Percentiles rank a stretch among this genome's conserved stretches.
These are phyloP conservation scores for Panulirus ornatus DNA, from an alignment of 1,140 invertebrate genomes.

Conservation along the genomic window DNA sequence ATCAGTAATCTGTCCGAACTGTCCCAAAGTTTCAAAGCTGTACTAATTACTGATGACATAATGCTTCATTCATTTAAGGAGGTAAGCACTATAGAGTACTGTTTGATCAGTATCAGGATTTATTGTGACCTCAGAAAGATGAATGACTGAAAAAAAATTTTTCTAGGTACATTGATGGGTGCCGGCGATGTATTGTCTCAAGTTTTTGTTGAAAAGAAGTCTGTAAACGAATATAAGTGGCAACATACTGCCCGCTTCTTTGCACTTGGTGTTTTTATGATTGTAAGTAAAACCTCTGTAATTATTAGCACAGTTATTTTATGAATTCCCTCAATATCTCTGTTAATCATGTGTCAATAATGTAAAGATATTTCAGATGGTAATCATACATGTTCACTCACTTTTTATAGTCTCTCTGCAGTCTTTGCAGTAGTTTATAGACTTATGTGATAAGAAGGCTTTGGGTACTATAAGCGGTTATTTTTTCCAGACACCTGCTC, in stretches of 20 bases:
- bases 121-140: too few relatives aligned
- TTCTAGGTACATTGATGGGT: conserved; percentile 81
- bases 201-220: conserved; percentile 80
- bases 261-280: conserved; percentile 79
- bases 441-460: too few relatives aligned
- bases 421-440: too few relatives aligned
- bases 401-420: too few relatives aligned
- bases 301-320: neutral
- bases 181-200: conserved; percentile 82
- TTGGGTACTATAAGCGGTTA: conserved; percentile 18
- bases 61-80: too few relatives aligned
- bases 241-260: conserved; percentile 79
- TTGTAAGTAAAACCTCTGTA: conserved; percentile 77
- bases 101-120: too few relatives aligned
- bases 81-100: too few relatives aligned
- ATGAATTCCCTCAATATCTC: neutral
- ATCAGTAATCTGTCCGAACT: too few relatives aligned
- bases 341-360: neutral
- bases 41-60: too few relatives aligned
- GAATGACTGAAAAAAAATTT: neutral
- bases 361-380: neutral
- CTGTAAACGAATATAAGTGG: conserved; percentile 79
- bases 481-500: conserved; percentile 83
- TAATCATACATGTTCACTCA: too few relatives aligned
- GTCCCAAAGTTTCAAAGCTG: too few relatives aligned